These are phyloP conservation scores for Chrysolina oricalcia DNA, from an alignment of 2,888 invertebrate genomes.

Conservation along the genomic window DNA sequence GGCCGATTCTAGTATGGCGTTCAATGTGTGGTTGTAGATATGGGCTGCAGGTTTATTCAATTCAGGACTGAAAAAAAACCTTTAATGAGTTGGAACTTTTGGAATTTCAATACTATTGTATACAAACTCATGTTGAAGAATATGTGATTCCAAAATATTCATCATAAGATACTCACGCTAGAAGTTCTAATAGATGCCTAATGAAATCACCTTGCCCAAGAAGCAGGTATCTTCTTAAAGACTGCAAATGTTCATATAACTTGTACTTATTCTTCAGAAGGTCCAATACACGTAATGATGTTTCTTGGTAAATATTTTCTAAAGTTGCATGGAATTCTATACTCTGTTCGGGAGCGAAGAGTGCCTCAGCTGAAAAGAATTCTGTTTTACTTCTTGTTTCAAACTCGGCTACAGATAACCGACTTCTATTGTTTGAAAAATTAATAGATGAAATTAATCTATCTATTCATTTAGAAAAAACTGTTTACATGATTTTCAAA, in stretches of 20 bases:
- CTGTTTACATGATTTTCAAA: too few species aligned
- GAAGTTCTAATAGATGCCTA: constrained; percentile 91
- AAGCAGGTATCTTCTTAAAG: constrained; percentile 91
- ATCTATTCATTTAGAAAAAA: too few species aligned
- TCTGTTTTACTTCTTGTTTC: too few species aligned
- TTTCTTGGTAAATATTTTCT: constrained; percentile 88
- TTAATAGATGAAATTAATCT: too few species aligned
- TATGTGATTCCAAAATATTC: too few species aligned
- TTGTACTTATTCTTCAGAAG: constrained; percentile 91
- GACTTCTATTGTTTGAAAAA: too few species aligned
- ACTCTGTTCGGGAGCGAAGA: constrained; percentile 81
- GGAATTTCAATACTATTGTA: neutral
- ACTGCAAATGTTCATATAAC: constrained; percentile 91
- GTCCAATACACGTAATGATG: constrained; percentile 88
- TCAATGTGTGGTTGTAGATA: constrained; percentile 91
- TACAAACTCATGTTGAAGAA: too few species aligned
- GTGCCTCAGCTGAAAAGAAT: constrained; percentile 73
- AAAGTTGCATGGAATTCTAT: constrained; percentile 86
- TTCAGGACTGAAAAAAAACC: constrained; percentile 80
- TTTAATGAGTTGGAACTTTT: neutral
- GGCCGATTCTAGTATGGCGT: constrained; percentile 88
- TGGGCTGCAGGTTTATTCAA: constrained; percentile 89
- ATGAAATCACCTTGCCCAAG: constrained; percentile 98
- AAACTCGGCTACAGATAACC: too few species aligned
- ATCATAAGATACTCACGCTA: constrained; percentile 80